Evolutionary conservation across 2,797 vertebrate genomes (phyloP).

Genomic region (Clarias laeviceps): DNA sequence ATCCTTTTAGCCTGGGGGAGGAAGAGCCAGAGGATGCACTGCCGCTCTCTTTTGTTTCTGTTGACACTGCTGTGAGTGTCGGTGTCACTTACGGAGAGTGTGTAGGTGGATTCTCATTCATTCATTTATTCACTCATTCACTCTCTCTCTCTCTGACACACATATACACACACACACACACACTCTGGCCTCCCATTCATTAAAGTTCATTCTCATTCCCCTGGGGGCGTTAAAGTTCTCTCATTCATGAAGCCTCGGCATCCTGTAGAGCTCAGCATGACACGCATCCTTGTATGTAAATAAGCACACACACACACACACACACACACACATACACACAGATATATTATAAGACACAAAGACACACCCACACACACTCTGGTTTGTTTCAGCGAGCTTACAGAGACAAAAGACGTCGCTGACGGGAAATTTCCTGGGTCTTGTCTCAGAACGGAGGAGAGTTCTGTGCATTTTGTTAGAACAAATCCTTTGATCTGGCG

Average conservation of each 20-base stretch:
- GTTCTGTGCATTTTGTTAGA: background rate
- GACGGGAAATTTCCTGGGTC: background rate
- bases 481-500: too few relatives aligned
- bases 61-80: constrained; percentile 62
- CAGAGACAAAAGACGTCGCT: background rate
- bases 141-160: constrained; percentile 58
- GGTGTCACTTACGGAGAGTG: constrained; percentile 57
- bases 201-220: constrained; percentile 77
- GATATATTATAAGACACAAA: constrained; percentile 1
- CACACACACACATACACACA: constrained; percentile 14
- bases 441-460: background rate
- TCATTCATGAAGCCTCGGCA: constrained; percentile 64
- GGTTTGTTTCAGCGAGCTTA: background rate
- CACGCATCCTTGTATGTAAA: constrained; percentile 33
- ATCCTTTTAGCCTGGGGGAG: constrained; percentile 59
- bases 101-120: constrained; percentile 44
- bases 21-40: background rate
- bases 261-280: constrained; percentile 60
- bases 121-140: background rate
- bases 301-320: constrained; percentile 5
- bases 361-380: constrained; percentile 17
- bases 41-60: constrained; percentile 38
- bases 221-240: constrained; percentile 72
- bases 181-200: constrained; percentile 68
- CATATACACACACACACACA: constrained; percentile 63